Conservation (phyloP, 2,113 vertebrate species). For the Caranx ignobilis region DNA sequence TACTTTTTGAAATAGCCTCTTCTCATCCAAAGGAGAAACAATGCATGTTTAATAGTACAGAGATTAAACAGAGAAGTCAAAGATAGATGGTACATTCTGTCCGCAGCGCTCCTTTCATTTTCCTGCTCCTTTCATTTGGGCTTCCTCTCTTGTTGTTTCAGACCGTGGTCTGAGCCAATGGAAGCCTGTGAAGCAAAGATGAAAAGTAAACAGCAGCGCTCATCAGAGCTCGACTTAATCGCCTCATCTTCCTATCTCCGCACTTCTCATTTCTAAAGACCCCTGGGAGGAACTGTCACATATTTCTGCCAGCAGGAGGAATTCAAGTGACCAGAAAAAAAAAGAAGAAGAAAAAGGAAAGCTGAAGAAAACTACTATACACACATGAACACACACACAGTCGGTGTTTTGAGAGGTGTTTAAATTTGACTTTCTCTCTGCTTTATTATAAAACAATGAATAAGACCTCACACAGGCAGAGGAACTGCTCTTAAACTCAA, state of each 20-base stretch:
- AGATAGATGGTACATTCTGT: neutral
- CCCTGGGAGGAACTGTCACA: conserved; percentile 37
- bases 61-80: neutral
- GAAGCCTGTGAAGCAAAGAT: conserved; percentile 35
- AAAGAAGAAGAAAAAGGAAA: neutral
- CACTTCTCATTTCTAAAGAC: conserved; percentile 7
- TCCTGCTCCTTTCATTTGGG: neutral
- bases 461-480: neutral
- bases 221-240: conserved; percentile 31
- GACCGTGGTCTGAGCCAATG: conserved; percentile 28
- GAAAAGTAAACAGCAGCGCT: conserved; percentile 46
- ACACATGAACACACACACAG: neutral
- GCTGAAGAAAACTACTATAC: neutral
- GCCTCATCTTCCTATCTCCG: conserved; percentile 15
- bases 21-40: neutral
- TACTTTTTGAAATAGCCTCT: neutral
- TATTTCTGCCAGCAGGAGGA: conserved; percentile 28
- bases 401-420: neutral
- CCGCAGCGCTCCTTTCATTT: neutral
- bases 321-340: neutral
- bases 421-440: neutral
- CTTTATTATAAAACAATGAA: neutral
- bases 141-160: conserved; percentile 47
- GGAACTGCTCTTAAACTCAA: conserved; percentile 34
- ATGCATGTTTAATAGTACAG: neutral